Evolutionary conservation across 2,797 vertebrate genomes (phyloP), one percentile per base, ranked within the genome.

Genomic region (Spinus pinus): DNA sequence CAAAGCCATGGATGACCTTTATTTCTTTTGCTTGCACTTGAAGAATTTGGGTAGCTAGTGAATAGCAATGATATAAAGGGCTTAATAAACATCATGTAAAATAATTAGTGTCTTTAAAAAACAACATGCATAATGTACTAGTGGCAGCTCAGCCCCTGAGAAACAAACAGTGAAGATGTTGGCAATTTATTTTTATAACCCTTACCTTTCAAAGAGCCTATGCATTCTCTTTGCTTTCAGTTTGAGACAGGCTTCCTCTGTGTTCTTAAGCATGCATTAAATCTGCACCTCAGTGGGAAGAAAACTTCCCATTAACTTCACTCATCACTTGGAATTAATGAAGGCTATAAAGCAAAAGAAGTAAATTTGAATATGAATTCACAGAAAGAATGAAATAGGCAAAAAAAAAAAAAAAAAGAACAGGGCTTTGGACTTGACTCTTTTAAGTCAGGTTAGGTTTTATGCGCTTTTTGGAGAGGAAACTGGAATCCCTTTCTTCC

Each of bases 61-160:
- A 96, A 97, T 70, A 97, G 58, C 66, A 73, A 82, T 90, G 71
- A 86, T 74, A 93, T 88, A 66, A 81, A 84, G 51, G 54, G 46
- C 88, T 95, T 96, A 95, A 96, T 95, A 97, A 96, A 94, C 57
- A 95, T 92, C 94, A 94, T 85, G 66, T 89, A 94, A 93, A 95
- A 80, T 92, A 95, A 95, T 96, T 91, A 91, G 61, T 89, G 80
- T 50, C 79, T 97, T 96, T 58, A 77, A 94, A 93, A 87, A 86
- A 2, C 53, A 86, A 88, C 75, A 39, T 44, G 53, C 39, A 91
- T 87, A 89, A 87, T 87, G 85, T 71, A 87, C 49, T 47, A 74
- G 64, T 71, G 67, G 44, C 73, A 93, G 61, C 41, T 92, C 42
- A 39, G 14, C 39, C 39, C 46, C 75, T 67, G 69, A 88, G 88